Conservation (phyloP, 1,140 invertebrate genomes). For the Drosophila burlai region DNA sequence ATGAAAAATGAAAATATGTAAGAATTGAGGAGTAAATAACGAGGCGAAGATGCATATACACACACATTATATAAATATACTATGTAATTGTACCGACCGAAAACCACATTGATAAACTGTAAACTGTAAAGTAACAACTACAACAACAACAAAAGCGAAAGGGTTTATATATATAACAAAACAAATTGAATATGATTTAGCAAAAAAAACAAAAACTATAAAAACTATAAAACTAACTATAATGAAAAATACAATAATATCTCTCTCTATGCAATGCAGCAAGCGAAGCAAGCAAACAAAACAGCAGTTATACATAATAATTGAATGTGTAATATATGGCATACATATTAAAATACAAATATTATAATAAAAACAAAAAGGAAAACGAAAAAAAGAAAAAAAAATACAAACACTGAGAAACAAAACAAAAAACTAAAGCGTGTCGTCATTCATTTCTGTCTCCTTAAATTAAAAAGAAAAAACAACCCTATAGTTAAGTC, state of each 20-base stretch:
- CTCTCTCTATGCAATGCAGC: constrained; percentile 69
- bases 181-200: constrained; percentile 71
- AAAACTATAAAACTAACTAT: constrained; percentile 73
- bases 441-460: constrained; percentile 55
- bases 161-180: constrained; percentile 57
- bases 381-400: constrained; percentile 46
- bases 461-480: background rate
- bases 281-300: constrained; percentile 47
- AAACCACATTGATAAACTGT: constrained; percentile 49
- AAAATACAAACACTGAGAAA: constrained; percentile 66
- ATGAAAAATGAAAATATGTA: constrained; percentile 41
- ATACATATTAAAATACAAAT: constrained; percentile 68
- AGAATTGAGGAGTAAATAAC: constrained; percentile 37
- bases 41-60: constrained; percentile 35
- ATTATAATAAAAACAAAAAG: constrained; percentile 39
- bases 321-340: constrained; percentile 65
- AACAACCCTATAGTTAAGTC: constrained; percentile 50
- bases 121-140: constrained; percentile 67
- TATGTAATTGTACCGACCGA: constrained; percentile 75
- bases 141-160: constrained; percentile 23
- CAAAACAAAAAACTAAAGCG: constrained; percentile 34
- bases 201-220: background rate
- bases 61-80: constrained; percentile 40
- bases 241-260: constrained; percentile 65
- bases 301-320: constrained; percentile 61